These are phyloP conservation scores for Cromileptes altivelis DNA, from an alignment of 2,113 vertebrate genomes.

Conservation along the genomic window DNA sequence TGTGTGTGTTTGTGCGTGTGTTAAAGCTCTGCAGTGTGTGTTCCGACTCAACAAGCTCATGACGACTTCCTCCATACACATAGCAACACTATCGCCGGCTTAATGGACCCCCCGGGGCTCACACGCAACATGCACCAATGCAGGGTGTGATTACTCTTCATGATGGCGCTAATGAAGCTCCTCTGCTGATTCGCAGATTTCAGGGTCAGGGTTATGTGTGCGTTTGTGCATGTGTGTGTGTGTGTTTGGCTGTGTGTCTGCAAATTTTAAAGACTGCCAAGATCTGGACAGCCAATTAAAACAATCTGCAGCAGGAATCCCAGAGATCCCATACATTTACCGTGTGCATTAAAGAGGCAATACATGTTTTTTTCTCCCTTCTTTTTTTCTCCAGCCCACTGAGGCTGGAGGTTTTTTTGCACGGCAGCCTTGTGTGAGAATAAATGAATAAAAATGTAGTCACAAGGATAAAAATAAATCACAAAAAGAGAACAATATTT, in stretches of 20 bases:
- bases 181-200: conserved; percentile 66
- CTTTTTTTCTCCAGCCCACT: conserved; percentile 14
- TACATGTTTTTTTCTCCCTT: neutral
- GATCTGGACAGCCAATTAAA: conserved; percentile 62
- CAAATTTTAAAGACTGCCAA: conserved; percentile 23
- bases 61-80: conserved; percentile 31
- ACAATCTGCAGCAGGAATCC: conserved; percentile 23
- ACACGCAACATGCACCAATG: conserved; percentile 41
- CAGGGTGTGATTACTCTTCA: conserved; percentile 62
- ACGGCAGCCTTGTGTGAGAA: conserved; percentile 40
- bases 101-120: conserved; percentile 57
- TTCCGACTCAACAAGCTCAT: conserved; percentile 21
- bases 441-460: conserved; percentile 61
- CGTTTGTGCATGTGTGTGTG: neutral
- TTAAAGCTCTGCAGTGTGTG: conserved; percentile 16
- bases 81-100: conserved; percentile 45
- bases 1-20: conserved; percentile 17
- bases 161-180: conserved; percentile 66
- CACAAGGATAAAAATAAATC: conserved; percentile 39
- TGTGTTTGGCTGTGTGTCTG: neutral
- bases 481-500: conserved; percentile 29
- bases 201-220: conserved; percentile 49
- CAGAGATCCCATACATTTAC: conserved; percentile 6
- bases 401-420: conserved; percentile 24
- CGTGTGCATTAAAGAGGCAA: conserved; percentile 17